phyloP scores from a whole-genome alignment of 1,140 invertebrate genomes.

The Sinella curviseta region DNA sequence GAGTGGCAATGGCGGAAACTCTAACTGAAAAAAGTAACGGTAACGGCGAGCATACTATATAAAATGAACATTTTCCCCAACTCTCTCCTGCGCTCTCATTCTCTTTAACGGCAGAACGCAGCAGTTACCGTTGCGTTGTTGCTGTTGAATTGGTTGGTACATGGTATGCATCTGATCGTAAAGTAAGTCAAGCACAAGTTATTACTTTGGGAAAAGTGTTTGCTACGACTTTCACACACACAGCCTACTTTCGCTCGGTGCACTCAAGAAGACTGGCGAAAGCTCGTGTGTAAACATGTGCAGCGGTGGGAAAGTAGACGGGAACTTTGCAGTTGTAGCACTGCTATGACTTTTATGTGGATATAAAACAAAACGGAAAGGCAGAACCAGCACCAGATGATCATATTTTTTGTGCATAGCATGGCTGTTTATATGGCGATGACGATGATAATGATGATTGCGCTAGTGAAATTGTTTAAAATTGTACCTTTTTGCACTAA shows the following conservation, averaged over 20 bases:
- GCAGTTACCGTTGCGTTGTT: no score
- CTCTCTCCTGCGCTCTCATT: background rate
- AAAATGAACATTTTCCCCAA: background rate
- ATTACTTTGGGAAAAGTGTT: conserved; percentile 13
- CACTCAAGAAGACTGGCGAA: background rate
- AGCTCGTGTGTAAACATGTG: no score
- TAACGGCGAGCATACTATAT: background rate
- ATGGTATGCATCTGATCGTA: conserved; percentile 11
- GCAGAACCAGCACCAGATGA: no score
- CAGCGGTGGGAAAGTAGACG: background rate
- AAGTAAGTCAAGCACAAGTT: conserved; percentile 16
- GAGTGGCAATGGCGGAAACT: background rate
- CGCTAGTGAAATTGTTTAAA: background rate
- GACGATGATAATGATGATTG: background rate
- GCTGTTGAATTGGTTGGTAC: no score
- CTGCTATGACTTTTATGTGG: background rate
- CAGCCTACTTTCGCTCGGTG: background rate
- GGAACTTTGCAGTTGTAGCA: background rate
- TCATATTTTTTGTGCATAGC: background rate
- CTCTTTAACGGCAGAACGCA: no score
- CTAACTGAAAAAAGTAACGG: background rate
- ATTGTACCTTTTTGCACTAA: background rate
- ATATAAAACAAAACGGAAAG: no score
- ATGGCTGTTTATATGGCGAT: background rate
- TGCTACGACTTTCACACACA: background rate